Percentiles rank a stretch among this genome's conserved stretches.
These are phyloP conservation scores for Tympanuchus pallidicinctus DNA, from an alignment of 2,113 vertebrate species.

Conservation along the genomic window DNA sequence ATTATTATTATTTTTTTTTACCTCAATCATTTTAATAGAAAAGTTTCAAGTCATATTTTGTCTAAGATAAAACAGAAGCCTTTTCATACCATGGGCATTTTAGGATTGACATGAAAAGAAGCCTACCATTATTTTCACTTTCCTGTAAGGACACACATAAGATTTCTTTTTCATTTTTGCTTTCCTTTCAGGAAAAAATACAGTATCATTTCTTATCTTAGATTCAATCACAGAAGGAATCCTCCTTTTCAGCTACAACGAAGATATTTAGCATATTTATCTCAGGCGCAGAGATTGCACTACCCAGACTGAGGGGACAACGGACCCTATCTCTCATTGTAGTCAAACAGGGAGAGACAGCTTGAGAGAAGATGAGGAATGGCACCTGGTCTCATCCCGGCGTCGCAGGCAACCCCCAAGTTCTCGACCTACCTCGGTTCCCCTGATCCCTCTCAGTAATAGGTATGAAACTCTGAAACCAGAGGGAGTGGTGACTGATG, in stretches of 20 bases:
- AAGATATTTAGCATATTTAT: accelerated
- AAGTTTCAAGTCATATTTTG: background rate
- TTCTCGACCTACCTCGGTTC: too few relatives aligned
- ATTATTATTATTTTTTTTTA: background rate
- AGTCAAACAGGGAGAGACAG: too few relatives aligned
- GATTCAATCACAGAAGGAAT: background rate
- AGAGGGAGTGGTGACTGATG: too few relatives aligned
- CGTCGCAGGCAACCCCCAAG: too few relatives aligned
- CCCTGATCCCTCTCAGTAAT: too few relatives aligned
- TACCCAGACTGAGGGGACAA: too few relatives aligned
- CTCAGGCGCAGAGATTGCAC: too few relatives aligned
- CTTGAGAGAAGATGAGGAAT: too few relatives aligned
- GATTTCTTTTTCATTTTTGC: background rate
- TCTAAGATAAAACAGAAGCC: background rate
- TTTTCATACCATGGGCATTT: background rate
- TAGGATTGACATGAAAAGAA: background rate
- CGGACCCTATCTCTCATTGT: too few relatives aligned
- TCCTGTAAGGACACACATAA: background rate
- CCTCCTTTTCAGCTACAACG: background rate
- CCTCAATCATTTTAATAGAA: background rate
- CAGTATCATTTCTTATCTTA: background rate
- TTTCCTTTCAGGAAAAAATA: background rate
- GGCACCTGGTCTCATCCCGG: too few relatives aligned
- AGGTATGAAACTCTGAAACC: too few relatives aligned
- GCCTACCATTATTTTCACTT: background rate